A percentile compares a stretch with the other conserved stretches of the same genome.
Evolutionary conservation across 1,140 invertebrate species (phyloP).

Genomic region (Drosophila cardini): DNA sequence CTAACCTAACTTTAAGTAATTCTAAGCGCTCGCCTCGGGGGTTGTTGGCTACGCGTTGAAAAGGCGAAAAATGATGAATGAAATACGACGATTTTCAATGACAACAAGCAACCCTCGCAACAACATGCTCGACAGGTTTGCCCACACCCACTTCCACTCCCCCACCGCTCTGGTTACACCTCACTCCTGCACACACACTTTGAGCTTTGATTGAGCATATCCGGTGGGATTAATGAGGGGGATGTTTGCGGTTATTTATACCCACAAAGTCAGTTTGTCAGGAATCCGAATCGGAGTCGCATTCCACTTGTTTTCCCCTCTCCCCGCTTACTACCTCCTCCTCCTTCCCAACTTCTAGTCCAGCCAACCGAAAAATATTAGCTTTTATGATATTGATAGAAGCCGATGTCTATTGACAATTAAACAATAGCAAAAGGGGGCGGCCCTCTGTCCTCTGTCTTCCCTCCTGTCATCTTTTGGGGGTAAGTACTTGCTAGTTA

Average conservation of each 20-base stretch:
- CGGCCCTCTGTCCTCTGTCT: slow-evolving; percentile 10
- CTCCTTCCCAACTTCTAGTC: slow-evolving; percentile 21
- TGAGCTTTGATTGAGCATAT: slow-evolving; percentile 84
- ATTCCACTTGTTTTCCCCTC: not conserved
- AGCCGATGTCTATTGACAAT: slow-evolving; percentile 84
- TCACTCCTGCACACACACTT: slow-evolving; percentile 63
- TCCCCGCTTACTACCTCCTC: not conserved
- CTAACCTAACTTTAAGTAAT: slow-evolving; percentile 39
- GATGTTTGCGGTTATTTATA: slow-evolving; percentile 64
- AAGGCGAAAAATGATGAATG: slow-evolving; percentile 84
- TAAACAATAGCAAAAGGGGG: slow-evolving; percentile 71
- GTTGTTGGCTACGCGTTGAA: slow-evolving; percentile 67
- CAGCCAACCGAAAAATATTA: slow-evolving; percentile 84
- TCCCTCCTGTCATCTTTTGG: slow-evolving; percentile 13
- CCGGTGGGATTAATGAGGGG: slow-evolving; percentile 81
- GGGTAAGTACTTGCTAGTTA: slow-evolving; percentile 54
- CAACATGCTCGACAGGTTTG: slow-evolving; percentile 58
- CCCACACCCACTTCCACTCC: slow-evolving; percentile 18
- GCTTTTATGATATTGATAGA: slow-evolving; percentile 84
- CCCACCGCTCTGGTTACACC: slow-evolving; percentile 28
- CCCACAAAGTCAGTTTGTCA: slow-evolving; percentile 57
- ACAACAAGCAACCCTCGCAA: slow-evolving; percentile 59
- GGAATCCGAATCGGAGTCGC: slow-evolving; percentile 32
- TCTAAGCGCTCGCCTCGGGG: slow-evolving; percentile 45
- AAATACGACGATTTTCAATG: slow-evolving; percentile 82